Percentiles rank a stretch among this genome's conserved stretches.
Conservation (phyloP, 2,888 invertebrate genomes). For the Cosmia trapezina region DNA sequence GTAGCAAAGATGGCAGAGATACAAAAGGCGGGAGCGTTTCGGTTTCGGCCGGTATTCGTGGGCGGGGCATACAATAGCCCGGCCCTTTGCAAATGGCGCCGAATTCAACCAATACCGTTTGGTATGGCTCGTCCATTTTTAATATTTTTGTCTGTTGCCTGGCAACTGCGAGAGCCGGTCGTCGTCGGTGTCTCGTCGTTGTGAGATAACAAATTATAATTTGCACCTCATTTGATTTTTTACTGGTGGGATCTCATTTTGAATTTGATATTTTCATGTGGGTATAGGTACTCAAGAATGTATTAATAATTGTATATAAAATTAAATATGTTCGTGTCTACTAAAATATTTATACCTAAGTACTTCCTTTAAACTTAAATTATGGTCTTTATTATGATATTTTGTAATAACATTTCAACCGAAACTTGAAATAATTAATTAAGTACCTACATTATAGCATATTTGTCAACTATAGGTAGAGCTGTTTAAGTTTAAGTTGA, state of each 20-base stretch:
- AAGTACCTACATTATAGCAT: not conserved
- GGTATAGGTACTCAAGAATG: not conserved
- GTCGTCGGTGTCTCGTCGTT: slow-evolving; percentile 18
- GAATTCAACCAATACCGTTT: slow-evolving; percentile 83
- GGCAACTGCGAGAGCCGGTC: slow-evolving; percentile 60
- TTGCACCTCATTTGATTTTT: slow-evolving; percentile 10
- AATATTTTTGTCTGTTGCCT: slow-evolving; percentile 67
- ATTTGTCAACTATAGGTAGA: not conserved
- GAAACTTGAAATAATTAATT: not conserved
- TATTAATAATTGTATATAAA: not conserved
- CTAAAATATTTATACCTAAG: not conserved
- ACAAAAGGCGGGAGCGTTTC: slow-evolving; percentile 76
- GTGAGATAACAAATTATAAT: slow-evolving; percentile 9
- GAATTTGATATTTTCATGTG: not conserved
- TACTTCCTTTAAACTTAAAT: not conserved
- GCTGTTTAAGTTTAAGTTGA: not conserved
- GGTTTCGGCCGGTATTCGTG: slow-evolving; percentile 75
- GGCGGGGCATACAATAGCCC: slow-evolving; percentile 81
- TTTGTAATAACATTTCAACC: no score
- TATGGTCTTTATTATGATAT: not conserved
- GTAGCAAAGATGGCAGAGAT: slow-evolving; percentile 83
- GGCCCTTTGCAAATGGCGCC: slow-evolving; percentile 89
- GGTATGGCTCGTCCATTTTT: slow-evolving; percentile 74
- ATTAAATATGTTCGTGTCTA: not conserved
- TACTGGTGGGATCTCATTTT: no score